Evolutionary conservation across 2,113 vertebrate genomes (phyloP), one percentile per base, ranked within the genome.

Genomic region (Pimephales promelas): DNA sequence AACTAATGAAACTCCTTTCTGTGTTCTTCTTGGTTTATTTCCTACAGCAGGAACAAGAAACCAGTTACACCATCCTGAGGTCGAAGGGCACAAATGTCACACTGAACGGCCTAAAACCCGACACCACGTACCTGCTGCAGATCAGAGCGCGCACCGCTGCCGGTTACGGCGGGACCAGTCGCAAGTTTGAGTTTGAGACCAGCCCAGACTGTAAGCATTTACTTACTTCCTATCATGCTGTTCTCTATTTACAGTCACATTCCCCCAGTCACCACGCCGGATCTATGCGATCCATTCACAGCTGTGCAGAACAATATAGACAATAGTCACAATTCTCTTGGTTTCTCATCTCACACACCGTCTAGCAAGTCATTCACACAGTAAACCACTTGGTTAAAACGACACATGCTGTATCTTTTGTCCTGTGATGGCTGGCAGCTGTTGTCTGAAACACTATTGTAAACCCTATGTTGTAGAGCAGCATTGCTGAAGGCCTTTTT

Each of bases 11-110:
- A 57, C 26, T 80, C 11, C 28, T 20, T 34, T 49, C 31, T 57
- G 76, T 45, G 14, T 90, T 90, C 92, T 92, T 93, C 90, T 77
- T 90, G 68, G 87, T 91, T 90, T 66, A 84, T 92, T 89, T 85
- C 83, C 88, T 92, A 90, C 95, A 99, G 98, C 97, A 99, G 95
- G 97, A 99, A 74, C 97, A 99, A 95, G 98, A 99, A 93, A 99
- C 97, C 85, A 99, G 97, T 92, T 99, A 99, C 87, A 99, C 98
- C 83, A 98, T 99, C 87, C 94, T 99, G 83, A 96, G 97, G 88
- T 96, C 97, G 82, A 96, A 94, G 85, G 95, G 96, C 85, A 98
- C 96, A 66, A 99, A 99, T 0, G 97, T 98, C 85, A 98, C 96
- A 62, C 96, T 99, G 91, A 96, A 90, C 14, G 94, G 98, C 83